phyloP scores from a whole-genome alignment of 2,113 vertebrate species.

The Nettapus auritus region DNA sequence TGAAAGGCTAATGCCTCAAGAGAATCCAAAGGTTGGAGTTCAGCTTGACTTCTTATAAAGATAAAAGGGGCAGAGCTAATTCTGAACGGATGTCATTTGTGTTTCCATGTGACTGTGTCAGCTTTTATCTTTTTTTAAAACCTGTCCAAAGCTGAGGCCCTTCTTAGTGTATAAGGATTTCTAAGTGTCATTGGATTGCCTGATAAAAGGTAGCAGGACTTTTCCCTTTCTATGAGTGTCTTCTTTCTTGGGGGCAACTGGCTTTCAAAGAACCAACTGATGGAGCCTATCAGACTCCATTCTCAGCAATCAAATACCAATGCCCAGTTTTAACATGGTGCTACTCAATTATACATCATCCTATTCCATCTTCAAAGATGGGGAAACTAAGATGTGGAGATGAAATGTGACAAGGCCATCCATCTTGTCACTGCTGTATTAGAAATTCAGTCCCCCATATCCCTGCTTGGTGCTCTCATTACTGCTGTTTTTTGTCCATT shows the following conservation, averaged over 20 bases:
- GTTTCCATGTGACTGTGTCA: background rate
- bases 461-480: background rate
- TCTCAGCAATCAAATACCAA: background rate
- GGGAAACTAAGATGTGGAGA: background rate
- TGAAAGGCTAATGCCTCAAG: slow-evolving; percentile 38
- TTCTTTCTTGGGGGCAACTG: background rate
- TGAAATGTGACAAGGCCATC: background rate
- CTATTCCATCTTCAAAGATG: background rate
- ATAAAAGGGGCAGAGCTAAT: slow-evolving; percentile 65
- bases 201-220: background rate
- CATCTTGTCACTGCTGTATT: background rate
- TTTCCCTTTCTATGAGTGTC: background rate
- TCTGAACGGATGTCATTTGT: slow-evolving; percentile 61
- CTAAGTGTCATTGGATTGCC: background rate
- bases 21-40: slow-evolving; percentile 50
- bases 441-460: background rate
- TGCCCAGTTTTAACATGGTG: background rate
- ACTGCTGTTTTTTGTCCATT: background rate
- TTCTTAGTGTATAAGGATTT: background rate
- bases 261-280: background rate
- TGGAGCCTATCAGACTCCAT: background rate
- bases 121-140: slow-evolving; percentile 53
- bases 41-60: slow-evolving; percentile 18
- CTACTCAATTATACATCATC: background rate
- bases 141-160: background rate